phyloP scores from a whole-genome alignment of 2,797 vertebrate species.

The Parauchenoglanis punctatus region DNA sequence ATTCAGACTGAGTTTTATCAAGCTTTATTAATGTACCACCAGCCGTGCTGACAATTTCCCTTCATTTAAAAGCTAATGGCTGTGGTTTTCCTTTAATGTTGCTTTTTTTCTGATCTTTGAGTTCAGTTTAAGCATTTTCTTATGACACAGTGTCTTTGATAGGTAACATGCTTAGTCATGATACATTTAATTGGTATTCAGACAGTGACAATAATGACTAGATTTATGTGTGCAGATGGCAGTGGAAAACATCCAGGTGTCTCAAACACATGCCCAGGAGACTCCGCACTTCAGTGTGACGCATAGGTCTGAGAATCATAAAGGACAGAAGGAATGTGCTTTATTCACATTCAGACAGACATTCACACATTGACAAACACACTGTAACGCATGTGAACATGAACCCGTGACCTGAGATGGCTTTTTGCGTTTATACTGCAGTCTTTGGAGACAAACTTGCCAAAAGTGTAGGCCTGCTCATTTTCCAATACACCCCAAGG shows the following conservation, averaged over 20 bases:
- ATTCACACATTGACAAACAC: conserved; percentile 37
- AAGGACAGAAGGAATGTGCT: conserved; percentile 42
- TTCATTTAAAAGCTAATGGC: conserved; percentile 9
- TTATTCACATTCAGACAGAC: conserved; percentile 35
- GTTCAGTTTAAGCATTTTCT: not conserved
- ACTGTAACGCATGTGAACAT: conserved; percentile 22
- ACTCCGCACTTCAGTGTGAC: conserved; percentile 46
- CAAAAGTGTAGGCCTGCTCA: conserved; percentile 28
- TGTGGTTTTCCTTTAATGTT: not conserved
- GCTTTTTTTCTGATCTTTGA: not conserved
- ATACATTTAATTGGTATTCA: conserved; percentile 22
- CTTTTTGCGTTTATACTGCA: conserved; percentile 22
- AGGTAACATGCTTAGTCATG: conserved; percentile 34
- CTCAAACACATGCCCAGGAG: conserved; percentile 43
- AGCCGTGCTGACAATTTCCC: not conserved
- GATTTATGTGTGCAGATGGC: conserved; percentile 45
- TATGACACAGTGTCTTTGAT: not conserved
- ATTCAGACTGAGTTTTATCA: not conserved
- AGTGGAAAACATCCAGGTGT: conserved; percentile 47
- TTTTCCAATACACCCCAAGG: conserved; percentile 18
- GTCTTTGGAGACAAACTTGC: conserved; percentile 24
- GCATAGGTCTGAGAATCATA: conserved; percentile 51
- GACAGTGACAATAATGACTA: conserved; percentile 32
- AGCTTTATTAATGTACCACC: conserved; percentile 9
- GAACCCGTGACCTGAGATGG: conserved; percentile 30